These are phyloP conservation scores for Adineta ricciae DNA, from an alignment of 2,888 invertebrate species.

Conservation along the genomic window DNA sequence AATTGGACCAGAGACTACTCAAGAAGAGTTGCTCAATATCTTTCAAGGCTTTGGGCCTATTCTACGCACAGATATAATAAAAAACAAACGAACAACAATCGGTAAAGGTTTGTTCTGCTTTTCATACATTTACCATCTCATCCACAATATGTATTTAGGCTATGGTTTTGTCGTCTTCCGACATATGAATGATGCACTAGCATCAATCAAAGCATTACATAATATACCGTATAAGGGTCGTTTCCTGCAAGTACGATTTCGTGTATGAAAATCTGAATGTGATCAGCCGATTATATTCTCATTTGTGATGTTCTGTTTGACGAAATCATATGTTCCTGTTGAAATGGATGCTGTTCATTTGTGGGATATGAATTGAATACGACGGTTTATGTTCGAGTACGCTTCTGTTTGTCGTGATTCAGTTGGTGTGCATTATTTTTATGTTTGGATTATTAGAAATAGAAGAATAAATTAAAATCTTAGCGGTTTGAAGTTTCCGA, in stretches of 20 bases:
- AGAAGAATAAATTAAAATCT: neutral
- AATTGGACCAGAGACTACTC: slow-evolving; percentile 7
- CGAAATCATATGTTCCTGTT: neutral
- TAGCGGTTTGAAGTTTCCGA: neutral
- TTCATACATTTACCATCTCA: too few relatives aligned
- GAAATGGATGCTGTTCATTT: neutral
- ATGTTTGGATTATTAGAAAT: neutral
- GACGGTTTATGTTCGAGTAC: neutral
- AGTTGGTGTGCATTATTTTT: neutral
- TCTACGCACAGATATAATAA: neutral
- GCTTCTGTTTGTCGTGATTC: slow-evolving; percentile 5
- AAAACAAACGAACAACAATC: neutral
- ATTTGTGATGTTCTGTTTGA: neutral
- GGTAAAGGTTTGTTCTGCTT: neutral
- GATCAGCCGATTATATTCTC: neutral
- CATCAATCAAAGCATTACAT: neutral
- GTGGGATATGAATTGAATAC: neutral
- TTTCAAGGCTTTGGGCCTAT: neutral
- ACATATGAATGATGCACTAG: neutral
- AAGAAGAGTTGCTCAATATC: neutral
- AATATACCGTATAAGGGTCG: slow-evolving; percentile 13
- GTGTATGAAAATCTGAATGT: neutral
- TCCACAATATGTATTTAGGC: neutral
- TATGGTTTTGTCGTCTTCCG: neutral
- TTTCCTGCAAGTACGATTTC: slow-evolving; percentile 12